Evolutionary conservation across 2,797 vertebrate species (phyloP).

Genomic region (Xenops minutus): DNA sequence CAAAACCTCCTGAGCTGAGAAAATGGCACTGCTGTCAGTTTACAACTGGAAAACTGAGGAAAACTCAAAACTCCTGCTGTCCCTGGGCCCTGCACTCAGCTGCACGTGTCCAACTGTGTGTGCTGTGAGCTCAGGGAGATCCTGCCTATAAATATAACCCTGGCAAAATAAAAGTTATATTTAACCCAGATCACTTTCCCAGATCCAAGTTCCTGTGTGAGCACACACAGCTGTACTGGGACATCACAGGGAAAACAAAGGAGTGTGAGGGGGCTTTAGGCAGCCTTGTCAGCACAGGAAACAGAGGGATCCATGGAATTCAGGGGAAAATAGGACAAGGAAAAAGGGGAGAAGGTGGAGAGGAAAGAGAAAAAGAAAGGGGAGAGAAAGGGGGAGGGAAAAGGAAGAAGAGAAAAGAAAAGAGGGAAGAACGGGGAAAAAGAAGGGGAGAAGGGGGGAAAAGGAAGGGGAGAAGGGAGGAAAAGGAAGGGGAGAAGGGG

Average conservation of each 20-base stretch:
- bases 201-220: background rate
- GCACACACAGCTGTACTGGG: background rate
- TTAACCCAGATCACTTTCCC: background rate
- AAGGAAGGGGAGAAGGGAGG: background rate
- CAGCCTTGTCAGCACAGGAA: background rate
- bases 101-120: background rate
- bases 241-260: background rate
- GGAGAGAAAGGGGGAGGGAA: background rate
- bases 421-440: fast-evolving
- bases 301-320: background rate
- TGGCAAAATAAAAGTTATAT: background rate
- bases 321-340: background rate
- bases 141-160: background rate
- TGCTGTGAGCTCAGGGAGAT: background rate
- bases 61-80: background rate
- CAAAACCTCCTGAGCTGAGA: background rate
- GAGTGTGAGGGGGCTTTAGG: background rate
- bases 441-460: fast-evolving
- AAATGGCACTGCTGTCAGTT: background rate
- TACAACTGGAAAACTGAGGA: background rate
- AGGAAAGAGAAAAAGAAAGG: no score
- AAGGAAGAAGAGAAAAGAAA: background rate
- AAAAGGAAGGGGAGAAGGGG: background rate
- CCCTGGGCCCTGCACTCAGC: background rate
- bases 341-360: no score